phyloP scores from a whole-genome alignment of 2,888 invertebrate species.

The Chouioia cunea region DNA sequence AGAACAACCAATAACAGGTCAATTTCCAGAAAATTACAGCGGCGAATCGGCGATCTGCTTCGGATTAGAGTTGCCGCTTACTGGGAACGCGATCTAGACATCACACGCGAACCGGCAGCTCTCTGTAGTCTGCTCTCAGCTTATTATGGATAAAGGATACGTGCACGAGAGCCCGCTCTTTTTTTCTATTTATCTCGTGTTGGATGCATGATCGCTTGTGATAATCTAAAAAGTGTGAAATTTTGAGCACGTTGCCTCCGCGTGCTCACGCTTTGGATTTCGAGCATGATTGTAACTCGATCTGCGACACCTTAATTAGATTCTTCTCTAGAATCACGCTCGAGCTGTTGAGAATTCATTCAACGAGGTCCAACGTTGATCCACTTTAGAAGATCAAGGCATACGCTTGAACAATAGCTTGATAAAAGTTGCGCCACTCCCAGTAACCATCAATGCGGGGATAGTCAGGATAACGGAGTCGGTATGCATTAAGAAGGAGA shows the following conservation, averaged over 20 bases:
- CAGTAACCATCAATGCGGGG: slow-evolving; percentile 6
- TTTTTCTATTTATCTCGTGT: neutral
- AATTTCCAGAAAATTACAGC: slow-evolving; percentile 45
- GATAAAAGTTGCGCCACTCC: no score
- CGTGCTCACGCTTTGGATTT: neutral
- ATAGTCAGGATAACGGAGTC: no score
- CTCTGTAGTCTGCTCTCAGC: neutral
- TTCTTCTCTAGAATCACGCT: no score
- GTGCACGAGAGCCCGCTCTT: neutral
- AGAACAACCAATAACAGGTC: slow-evolving; percentile 42
- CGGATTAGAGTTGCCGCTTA: slow-evolving; percentile 37
- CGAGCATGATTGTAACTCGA: no score
- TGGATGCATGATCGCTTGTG: slow-evolving; percentile 8
- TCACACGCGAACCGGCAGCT: slow-evolving; percentile 4
- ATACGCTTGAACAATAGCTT: no score
- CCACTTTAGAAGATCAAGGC: no score
- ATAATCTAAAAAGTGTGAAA: slow-evolving; percentile 42
- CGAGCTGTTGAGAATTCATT: no score
- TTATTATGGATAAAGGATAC: slow-evolving; percentile 13
- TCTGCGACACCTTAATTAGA: no score
- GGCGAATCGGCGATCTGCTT: slow-evolving; percentile 33
- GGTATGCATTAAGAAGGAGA: no score
- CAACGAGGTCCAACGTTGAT: no score
- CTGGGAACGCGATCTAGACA: slow-evolving; percentile 34
- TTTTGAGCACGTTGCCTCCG: no score